phyloP scores from a whole-genome alignment of 2,113 vertebrate genomes.

The Speoplatyrhinus poulsoni region DNA sequence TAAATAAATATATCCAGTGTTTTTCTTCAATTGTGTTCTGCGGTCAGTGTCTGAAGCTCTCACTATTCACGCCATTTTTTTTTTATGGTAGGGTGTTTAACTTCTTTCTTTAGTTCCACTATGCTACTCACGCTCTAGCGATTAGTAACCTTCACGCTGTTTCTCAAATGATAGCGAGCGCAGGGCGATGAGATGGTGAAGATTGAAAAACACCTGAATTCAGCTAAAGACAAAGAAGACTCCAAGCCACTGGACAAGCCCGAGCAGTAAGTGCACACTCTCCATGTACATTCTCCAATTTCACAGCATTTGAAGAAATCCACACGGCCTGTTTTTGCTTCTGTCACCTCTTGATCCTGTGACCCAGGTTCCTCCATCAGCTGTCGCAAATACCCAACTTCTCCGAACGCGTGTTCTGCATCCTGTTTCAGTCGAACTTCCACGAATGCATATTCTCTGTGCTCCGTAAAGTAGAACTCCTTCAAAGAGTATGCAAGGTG shows the following conservation, averaged over 20 bases:
- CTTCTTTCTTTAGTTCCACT: not conserved
- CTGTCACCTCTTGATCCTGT: slow-evolving; percentile 7
- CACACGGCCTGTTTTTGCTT: not conserved
- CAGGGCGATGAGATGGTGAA: slow-evolving; percentile 90
- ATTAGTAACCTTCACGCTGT: slow-evolving; percentile 6
- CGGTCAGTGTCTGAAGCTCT: not conserved
- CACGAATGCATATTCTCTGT: slow-evolving; percentile 88
- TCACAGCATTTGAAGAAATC: not conserved
- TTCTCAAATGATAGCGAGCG: slow-evolving; percentile 81
- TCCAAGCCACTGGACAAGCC: slow-evolving; percentile 93
- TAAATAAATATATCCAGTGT: too few relatives aligned
- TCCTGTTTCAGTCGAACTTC: slow-evolving; percentile 93
- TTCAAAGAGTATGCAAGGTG: slow-evolving; percentile 91
- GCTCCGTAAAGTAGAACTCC: slow-evolving; percentile 86
- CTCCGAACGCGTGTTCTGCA: slow-evolving; percentile 92
- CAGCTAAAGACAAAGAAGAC: slow-evolving; percentile 84
- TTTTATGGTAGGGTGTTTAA: not conserved
- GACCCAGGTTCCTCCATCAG: slow-evolving; percentile 89
- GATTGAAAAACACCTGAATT: slow-evolving; percentile 88
- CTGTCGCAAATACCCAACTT: slow-evolving; percentile 94
- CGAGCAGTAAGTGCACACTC: slow-evolving; percentile 85
- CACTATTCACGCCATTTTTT: too few relatives aligned
- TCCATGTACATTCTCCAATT: not conserved
- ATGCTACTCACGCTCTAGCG: not conserved
- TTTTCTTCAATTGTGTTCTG: too few relatives aligned